Percentiles rank a stretch among this genome's conserved stretches.
Evolutionary conservation across 1,140 invertebrate species (phyloP).

Genomic region (Anthonomus grandis): DNA sequence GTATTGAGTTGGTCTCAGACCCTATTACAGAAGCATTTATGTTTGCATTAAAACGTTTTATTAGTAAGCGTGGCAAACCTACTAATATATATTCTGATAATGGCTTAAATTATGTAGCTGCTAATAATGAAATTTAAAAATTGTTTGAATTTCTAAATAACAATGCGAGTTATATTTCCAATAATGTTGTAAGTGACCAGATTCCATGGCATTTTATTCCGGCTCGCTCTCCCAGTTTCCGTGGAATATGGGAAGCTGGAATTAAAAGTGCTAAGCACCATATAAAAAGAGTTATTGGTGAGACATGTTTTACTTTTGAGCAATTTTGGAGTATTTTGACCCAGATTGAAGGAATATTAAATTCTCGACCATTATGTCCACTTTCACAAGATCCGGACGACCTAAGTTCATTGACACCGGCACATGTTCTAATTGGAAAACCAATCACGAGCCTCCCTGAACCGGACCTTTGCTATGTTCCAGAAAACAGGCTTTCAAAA

Average conservation of each 20-base stretch:
- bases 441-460: no score
- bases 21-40: conserved; percentile 18
- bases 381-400: conserved; percentile 41
- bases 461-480: no score
- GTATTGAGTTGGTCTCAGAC: conserved; percentile 43
- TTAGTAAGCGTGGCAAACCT: no score
- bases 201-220: conserved; percentile 32
- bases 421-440: no score
- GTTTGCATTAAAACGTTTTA: not conserved
- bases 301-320: no score
- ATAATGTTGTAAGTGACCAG: not conserved
- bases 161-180: not conserved
- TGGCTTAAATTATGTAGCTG: not conserved
- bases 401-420: conserved; percentile 36
- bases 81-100: not conserved
- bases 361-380: no score
- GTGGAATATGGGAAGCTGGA: no score
- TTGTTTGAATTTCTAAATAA: conserved; percentile 7
- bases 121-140: not conserved
- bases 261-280: no score
- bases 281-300: no score
- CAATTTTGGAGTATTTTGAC: no score
- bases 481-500: conserved; percentile 28
- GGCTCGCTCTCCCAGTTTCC: conserved; percentile 39
- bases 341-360: no score